Evolutionary conservation across 2,888 invertebrate genomes (phyloP), one percentile per base, ranked within the genome.

Genomic region (Scelioninae gen. 1): DNA sequence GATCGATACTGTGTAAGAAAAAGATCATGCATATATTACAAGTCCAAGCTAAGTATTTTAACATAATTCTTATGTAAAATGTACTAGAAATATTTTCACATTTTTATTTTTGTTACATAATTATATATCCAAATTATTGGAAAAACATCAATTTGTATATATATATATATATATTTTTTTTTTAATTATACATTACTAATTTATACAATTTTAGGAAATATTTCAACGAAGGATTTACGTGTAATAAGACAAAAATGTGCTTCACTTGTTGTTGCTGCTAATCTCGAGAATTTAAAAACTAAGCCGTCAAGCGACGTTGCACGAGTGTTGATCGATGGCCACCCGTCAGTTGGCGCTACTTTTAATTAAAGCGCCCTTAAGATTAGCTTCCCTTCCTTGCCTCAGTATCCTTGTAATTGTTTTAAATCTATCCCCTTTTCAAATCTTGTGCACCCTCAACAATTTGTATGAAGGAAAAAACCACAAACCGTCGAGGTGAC

Each of bases 301-400:
- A 82, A 84, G 85, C 85, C 86, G 87, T 85, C 86, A 86, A 84
- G 77, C 63, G 16, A 49, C 72, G 82, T 83, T 74, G 84, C 75
- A 85, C 86, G 87, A 87, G 88, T 89, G 91, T 92, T 92, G 92
- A 92, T 92, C 92, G 92, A 92, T 92, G 90, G 91, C 90, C 89
- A 90, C 91, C 91, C 92, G 91, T 92, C 92, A 91, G 92, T 92
- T 92, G 92, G 92, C 90, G 91, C 89, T 90, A 91, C 92, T 92
- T 92, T 92, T 92, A 92, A 92, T 92, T 92, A 92, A 92, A 92
- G 89, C 91, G 84, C 92, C 92, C 92, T 91, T 91, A 90, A 92
- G 92, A 92, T 92, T 92, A 92, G 92, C 90, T 90, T 90, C 88
- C 89, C 88, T 77, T 87, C 87, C 86, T 85, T 85, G 71, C 66